phyloP scores from a whole-genome alignment of 2,113 vertebrate species.

The Pachycephala philippinensis region DNA sequence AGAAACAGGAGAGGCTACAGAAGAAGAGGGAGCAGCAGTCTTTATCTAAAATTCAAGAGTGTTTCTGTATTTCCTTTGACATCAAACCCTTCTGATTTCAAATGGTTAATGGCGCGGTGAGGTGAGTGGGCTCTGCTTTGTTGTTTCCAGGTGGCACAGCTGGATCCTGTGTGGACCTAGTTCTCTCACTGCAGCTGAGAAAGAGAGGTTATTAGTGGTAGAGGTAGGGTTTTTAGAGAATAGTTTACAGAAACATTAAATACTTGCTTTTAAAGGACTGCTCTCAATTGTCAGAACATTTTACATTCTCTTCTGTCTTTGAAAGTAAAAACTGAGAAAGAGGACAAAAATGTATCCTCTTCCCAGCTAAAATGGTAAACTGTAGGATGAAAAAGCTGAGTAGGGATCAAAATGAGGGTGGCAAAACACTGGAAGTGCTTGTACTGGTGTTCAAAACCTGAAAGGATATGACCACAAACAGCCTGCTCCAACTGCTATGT shows the following conservation, averaged over 20 bases:
- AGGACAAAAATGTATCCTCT: neutral
- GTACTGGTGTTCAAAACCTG: neutral
- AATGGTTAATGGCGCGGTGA: neutral
- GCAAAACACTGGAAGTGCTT: neutral
- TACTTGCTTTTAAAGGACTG: neutral
- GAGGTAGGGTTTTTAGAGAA: neutral
- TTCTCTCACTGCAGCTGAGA: neutral
- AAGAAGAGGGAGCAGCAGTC: neutral
- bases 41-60: neutral
- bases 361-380: neutral
- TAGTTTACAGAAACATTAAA: neutral
- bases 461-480: neutral
- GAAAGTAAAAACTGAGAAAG: neutral
- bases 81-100: neutral
- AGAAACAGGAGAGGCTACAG: neutral
- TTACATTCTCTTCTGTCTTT: neutral
- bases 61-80: neutral
- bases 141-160: neutral
- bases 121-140: neutral
- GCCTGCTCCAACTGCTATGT: neutral
- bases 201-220: neutral
- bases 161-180: neutral
- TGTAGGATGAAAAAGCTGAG: neutral
- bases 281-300: neutral
- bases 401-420: neutral